A percentile compares a stretch with the other conserved stretches of the same genome.
phyloP scores from a whole-genome alignment of 1,140 invertebrate genomes.

The Penaeus indicus region DNA sequence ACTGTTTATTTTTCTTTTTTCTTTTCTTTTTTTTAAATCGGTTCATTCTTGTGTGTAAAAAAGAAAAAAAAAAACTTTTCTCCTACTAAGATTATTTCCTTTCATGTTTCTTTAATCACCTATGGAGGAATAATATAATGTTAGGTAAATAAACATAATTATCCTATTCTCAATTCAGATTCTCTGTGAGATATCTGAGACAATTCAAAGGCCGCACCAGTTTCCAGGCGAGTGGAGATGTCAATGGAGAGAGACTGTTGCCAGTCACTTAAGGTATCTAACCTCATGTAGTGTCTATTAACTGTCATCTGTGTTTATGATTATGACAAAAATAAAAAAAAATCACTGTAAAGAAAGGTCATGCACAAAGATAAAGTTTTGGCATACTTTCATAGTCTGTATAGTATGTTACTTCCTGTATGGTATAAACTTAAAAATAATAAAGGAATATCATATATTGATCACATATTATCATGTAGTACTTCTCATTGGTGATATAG shows the following conservation, averaged over 20 bases:
- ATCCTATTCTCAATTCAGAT: no score
- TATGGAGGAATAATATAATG: no score
- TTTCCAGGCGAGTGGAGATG: neutral
- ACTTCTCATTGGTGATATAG: slow-evolving; percentile 31
- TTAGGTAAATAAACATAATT: no score
- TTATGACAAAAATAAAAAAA: slow-evolving; percentile 25
- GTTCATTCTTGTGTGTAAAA: no score
- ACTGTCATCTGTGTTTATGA: slow-evolving; percentile 35
- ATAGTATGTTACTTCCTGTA: slow-evolving; percentile 36
- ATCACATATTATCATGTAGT: slow-evolving; percentile 40
- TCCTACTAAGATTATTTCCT: no score
- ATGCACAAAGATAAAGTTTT: slow-evolving; percentile 36
- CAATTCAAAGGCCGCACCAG: slow-evolving; percentile 1
- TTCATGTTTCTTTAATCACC: no score
- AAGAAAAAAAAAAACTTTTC: no score
- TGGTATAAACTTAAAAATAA: slow-evolving; percentile 29
- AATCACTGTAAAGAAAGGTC: slow-evolving; percentile 18
- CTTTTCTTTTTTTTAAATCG: no score
- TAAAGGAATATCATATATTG: slow-evolving; percentile 40
- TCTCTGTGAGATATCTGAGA: slow-evolving; percentile 1
- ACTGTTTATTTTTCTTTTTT: no score
- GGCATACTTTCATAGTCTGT: slow-evolving; percentile 29
- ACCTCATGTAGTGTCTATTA: slow-evolving; percentile 31
- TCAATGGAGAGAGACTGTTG: slow-evolving; percentile 6
- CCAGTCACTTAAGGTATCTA: slow-evolving; percentile 13